phyloP scores from a whole-genome alignment of 2,113 vertebrate genomes.

The Heliornis fulica region DNA sequence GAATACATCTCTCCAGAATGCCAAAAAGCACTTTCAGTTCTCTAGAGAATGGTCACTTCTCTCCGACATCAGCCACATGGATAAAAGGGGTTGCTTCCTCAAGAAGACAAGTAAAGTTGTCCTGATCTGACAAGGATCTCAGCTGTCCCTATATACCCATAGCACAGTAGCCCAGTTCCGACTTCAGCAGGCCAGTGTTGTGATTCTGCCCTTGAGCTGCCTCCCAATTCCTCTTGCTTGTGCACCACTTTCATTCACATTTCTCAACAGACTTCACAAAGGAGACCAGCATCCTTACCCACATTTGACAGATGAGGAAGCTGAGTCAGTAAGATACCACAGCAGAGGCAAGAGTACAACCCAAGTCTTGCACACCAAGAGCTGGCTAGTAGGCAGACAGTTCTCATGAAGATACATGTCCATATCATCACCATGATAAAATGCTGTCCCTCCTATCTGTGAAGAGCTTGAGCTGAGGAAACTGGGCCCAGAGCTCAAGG shows the following conservation, averaged over 20 bases:
- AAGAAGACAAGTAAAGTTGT: not conserved
- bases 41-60: not conserved
- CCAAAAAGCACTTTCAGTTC: not conserved
- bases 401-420: not conserved
- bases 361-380: not conserved
- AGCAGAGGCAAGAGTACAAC: not conserved
- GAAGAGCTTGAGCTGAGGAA: not conserved
- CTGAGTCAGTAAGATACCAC: not conserved
- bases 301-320: not conserved
- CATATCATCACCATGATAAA: not conserved
- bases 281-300: not conserved
- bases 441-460: not conserved
- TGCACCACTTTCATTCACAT: not conserved
- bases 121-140: not conserved
- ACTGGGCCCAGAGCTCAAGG: not conserved
- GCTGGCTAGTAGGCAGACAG: not conserved
- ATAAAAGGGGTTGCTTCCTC: not conserved
- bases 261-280: not conserved
- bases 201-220: not conserved
- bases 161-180: accelerated
- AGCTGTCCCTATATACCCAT: not conserved
- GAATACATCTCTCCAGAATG: not conserved
- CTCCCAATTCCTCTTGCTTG: not conserved
- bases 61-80: not conserved
- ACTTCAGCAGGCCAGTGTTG: accelerated